These are phyloP conservation scores for Chiloscyllium punctatum DNA, from an alignment of 2,797 vertebrate genomes.

Conservation along the genomic window DNA sequence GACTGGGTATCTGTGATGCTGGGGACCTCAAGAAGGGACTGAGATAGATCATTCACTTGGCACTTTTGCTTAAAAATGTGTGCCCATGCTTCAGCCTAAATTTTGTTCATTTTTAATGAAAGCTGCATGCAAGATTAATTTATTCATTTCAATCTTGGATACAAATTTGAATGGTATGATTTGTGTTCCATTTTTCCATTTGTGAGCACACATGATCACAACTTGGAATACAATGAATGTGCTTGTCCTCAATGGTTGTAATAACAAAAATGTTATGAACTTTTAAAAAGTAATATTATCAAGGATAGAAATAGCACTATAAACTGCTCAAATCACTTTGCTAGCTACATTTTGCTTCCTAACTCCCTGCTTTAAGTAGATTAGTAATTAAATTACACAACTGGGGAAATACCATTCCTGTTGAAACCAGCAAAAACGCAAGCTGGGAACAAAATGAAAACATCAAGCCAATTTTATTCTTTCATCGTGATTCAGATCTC, in stretches of 20 bases:
- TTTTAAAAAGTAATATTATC: neutral
- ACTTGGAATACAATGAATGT: neutral
- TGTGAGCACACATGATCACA: neutral
- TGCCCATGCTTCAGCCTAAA: too few relatives aligned
- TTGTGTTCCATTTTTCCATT: neutral
- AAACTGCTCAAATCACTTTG: neutral
- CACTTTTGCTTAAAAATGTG: too few relatives aligned
- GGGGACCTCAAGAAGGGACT: too few relatives aligned
- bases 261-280: neutral
- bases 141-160: neutral
- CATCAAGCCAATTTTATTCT: neutral
- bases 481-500: neutral
- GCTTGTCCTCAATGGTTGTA: neutral
- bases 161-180: neutral
- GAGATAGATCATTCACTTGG: too few relatives aligned
- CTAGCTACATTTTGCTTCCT: neutral
- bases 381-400: neutral
- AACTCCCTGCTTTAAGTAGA: neutral
- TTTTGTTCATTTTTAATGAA: neutral
- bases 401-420: neutral
- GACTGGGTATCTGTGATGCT: too few relatives aligned
- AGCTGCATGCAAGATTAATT: neutral
- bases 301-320: neutral
- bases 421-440: neutral
- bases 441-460: neutral